phyloP scores from a whole-genome alignment of 2,888 invertebrate species.

The Balanococcus diminutus region DNA sequence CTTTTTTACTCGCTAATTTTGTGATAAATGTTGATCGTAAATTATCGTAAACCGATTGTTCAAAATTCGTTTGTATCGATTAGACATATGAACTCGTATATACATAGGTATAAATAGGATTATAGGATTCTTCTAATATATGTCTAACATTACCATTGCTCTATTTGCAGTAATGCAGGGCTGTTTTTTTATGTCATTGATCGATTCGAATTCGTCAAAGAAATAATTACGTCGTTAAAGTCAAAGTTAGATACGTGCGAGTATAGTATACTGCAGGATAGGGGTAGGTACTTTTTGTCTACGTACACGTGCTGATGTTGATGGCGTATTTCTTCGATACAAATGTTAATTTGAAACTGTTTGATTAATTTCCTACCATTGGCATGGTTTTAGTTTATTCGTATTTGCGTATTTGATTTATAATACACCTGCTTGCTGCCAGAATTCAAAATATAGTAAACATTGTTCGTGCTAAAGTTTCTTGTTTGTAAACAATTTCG shows the following conservation, averaged over 20 bases:
- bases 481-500: background rate
- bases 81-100: background rate
- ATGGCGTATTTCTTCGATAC: conserved; percentile 7
- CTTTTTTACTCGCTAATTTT: background rate
- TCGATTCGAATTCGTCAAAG: conserved; percentile 17
- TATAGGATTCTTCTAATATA: no score
- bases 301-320: background rate
- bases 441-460: background rate
- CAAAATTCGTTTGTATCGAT: background rate
- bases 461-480: background rate
- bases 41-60: background rate
- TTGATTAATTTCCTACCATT: background rate
- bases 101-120: no score
- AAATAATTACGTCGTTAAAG: background rate
- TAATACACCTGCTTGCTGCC: conserved; percentile 1
- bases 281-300: background rate
- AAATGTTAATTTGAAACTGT: background rate
- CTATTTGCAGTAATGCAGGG: background rate
- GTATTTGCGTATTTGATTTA: background rate
- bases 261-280: background rate
- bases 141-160: no score
- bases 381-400: background rate
- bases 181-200: background rate
- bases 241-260: background rate
- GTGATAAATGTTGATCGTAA: background rate